Conservation (phyloP, 2,113 vertebrate genomes). For the Triplophysa rosa region DNA sequence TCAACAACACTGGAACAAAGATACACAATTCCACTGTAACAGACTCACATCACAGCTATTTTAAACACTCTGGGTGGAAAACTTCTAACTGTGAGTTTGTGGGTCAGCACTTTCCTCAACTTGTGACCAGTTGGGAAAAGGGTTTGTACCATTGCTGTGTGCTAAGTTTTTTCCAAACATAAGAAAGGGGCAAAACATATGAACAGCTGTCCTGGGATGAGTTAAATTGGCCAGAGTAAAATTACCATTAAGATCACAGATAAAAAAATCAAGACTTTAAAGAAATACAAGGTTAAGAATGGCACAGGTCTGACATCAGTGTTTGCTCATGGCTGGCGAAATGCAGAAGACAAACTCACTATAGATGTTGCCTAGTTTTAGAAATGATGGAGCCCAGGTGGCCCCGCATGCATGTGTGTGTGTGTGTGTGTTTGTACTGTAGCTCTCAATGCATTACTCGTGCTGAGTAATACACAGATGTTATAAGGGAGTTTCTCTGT, state of each 20-base stretch:
- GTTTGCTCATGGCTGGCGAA: neutral
- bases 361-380: conserved; percentile 22
- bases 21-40: neutral
- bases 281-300: neutral
- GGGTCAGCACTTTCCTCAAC: neutral
- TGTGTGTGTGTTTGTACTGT: too few species aligned
- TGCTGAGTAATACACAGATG: neutral
- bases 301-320: neutral
- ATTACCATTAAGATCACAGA: neutral
- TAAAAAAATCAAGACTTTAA: neutral
- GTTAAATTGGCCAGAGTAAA: neutral
- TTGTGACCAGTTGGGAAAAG: neutral
- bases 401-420: too few species aligned
- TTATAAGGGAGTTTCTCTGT: neutral
- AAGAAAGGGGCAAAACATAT: neutral
- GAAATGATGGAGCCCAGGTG: neutral
- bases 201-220: neutral
- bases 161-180: neutral
- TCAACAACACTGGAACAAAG: neutral
- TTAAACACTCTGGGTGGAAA: neutral
- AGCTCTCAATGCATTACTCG: neutral
- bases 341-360: conserved; percentile 9
- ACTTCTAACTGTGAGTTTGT: neutral
- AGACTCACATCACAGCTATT: neutral
- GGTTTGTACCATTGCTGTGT: neutral